A percentile compares a stretch with the other conserved stretches of the same genome.
Evolutionary conservation across 2,113 vertebrate genomes (phyloP).

Genomic region (Clarias gariepinus): DNA sequence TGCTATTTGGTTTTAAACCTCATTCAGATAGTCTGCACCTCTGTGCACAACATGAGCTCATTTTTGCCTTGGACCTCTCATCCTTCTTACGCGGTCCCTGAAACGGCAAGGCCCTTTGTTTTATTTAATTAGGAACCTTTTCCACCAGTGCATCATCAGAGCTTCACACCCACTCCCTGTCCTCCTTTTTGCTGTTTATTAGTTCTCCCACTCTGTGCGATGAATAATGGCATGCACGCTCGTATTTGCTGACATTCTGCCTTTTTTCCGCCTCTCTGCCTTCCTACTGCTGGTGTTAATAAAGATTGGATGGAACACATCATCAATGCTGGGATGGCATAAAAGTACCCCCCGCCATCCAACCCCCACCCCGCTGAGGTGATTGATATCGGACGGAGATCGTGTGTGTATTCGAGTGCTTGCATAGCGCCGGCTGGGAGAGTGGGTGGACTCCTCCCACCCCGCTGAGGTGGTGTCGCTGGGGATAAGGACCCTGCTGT

Average conservation of each 20-base stretch:
- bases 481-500: slow-evolving; percentile 43
- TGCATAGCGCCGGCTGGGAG: slow-evolving; percentile 28
- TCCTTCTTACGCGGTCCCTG: slow-evolving; percentile 14
- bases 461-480: slow-evolving; percentile 37
- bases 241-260: slow-evolving; percentile 48
- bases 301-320: slow-evolving; percentile 40
- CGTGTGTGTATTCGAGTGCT: slow-evolving; percentile 12
- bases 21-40: not conserved
- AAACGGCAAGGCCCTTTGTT: slow-evolving; percentile 40
- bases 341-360: slow-evolving; percentile 15
- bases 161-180: slow-evolving; percentile 42
- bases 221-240: slow-evolving; percentile 44
- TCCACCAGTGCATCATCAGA: slow-evolving; percentile 34
- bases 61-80: not conserved
- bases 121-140: slow-evolving; percentile 52
- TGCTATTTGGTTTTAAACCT: not conserved
- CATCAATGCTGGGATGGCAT: slow-evolving; percentile 41
- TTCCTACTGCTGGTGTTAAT: slow-evolving; percentile 38
- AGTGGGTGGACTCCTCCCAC: slow-evolving; percentile 37
- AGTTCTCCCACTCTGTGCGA: slow-evolving; percentile 24
- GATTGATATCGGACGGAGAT: slow-evolving; percentile 36
- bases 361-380: slow-evolving; percentile 6
- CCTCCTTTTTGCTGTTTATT: slow-evolving; percentile 49
- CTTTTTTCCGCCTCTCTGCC: slow-evolving; percentile 41
- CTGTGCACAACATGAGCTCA: not conserved